Percentiles rank a stretch among this genome's conserved stretches.
These are phyloP conservation scores for Lacanobia wlatinum DNA, from an alignment of 2,888 invertebrate genomes.

Conservation along the genomic window DNA sequence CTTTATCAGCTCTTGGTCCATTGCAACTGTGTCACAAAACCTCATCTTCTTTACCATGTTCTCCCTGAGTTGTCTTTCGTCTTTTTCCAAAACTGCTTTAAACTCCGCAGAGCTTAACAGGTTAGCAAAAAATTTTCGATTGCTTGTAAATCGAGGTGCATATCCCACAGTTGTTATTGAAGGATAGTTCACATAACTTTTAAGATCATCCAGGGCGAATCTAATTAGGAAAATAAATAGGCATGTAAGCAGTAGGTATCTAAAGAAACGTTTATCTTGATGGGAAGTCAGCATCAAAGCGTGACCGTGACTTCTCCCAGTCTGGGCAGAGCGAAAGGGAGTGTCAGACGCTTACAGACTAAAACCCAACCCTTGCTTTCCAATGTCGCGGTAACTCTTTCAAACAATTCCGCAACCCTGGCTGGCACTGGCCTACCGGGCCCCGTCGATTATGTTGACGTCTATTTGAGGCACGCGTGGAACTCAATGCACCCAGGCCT, in stretches of 20 bases:
- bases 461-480: too few species aligned
- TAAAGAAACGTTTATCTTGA: too few species aligned
- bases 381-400: too few species aligned
- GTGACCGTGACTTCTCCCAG: too few species aligned
- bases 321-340: neutral
- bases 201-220: constrained; percentile 76
- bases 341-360: too few species aligned
- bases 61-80: constrained; percentile 71
- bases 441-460: too few species aligned
- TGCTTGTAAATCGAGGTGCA: constrained; percentile 79
- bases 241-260: neutral
- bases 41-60: constrained; percentile 76
- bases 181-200: constrained; percentile 77
- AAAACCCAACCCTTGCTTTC: too few species aligned
- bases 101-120: constrained; percentile 77
- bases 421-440: too few species aligned
- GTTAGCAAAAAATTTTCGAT: constrained; percentile 85
- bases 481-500: too few species aligned
- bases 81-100: constrained; percentile 78
- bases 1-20: constrained; percentile 74
- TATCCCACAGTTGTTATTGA: constrained; percentile 83
- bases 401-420: too few species aligned
- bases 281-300: too few species aligned
- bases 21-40: constrained; percentile 77
- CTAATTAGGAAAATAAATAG: constrained; percentile 63